Percentiles rank a stretch among this genome's conserved stretches.
These are phyloP conservation scores for Bhutanitis thaidina DNA, from an alignment of 2,888 invertebrate genomes.

Conservation along the genomic window DNA sequence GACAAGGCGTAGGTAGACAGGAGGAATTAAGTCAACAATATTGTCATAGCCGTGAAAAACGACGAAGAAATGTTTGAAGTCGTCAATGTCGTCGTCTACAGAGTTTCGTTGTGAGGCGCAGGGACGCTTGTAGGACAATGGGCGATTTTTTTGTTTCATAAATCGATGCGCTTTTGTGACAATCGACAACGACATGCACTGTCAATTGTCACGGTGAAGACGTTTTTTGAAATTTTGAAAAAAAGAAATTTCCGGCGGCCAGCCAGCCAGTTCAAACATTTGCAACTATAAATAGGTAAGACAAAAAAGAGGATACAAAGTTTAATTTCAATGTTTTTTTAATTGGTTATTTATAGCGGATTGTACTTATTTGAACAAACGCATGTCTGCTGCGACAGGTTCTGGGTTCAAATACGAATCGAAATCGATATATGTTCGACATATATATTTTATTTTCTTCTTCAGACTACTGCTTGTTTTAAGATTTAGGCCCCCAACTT, in stretches of 20 bases:
- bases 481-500: no score
- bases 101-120: slow-evolving; percentile 13
- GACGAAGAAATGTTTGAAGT: slow-evolving; percentile 15
- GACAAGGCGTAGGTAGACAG: slow-evolving; percentile 32
- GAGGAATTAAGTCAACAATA: slow-evolving; percentile 19
- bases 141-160: slow-evolving; percentile 48
- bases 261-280: slow-evolving; percentile 12
- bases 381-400: no score
- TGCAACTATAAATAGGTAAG: background rate
- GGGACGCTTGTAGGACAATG: slow-evolving; percentile 9
- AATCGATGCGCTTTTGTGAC: slow-evolving; percentile 66
- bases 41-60: slow-evolving; percentile 14
- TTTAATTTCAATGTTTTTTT: no score
- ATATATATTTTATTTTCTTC: no score
- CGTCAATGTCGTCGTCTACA: slow-evolving; percentile 17
- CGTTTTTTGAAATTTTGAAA: slow-evolving; percentile 61
- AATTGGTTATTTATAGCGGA: no score
- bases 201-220: slow-evolving; percentile 60
- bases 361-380: no score
- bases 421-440: no score
- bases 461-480: no score
- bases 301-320: slow-evolving; percentile 4
- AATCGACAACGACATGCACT: slow-evolving; percentile 64
- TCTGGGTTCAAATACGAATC: no score
- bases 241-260: slow-evolving; percentile 36